A percentile compares a stretch with the other conserved stretches of the same genome.
These are phyloP conservation scores for Drosophila falleni DNA, from an alignment of 2,888 invertebrate species.

Conservation along the genomic window DNA sequence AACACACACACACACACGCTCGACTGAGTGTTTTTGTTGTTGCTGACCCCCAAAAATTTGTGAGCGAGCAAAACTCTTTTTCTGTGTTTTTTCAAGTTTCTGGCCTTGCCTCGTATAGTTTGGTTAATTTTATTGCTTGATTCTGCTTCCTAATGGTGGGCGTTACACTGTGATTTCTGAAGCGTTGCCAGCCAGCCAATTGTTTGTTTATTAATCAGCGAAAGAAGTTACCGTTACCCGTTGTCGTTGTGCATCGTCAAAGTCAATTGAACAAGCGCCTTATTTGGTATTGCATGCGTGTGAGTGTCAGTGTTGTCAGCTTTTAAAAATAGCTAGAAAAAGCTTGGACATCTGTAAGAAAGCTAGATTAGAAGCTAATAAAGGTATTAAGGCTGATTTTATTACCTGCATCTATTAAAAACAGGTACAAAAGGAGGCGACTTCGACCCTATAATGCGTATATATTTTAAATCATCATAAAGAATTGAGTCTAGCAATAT, in stretches of 20 bases:
- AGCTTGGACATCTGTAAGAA: too few relatives aligned
- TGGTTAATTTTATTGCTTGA: slow-evolving; percentile 30
- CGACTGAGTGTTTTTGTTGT: slow-evolving; percentile 16
- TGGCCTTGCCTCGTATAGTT: slow-evolving; percentile 45
- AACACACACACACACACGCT: slow-evolving; percentile 31
- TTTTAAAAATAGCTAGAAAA: too few relatives aligned
- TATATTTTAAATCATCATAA: too few relatives aligned
- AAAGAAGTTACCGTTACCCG: slow-evolving; percentile 40
- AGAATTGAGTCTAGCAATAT: too few relatives aligned
- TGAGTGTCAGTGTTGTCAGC: neutral
- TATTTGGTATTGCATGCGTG: slow-evolving; percentile 41
- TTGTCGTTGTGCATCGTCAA: slow-evolving; percentile 50
- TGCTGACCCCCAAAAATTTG: slow-evolving; percentile 55
- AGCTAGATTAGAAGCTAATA: too few relatives aligned
- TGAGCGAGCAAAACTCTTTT: slow-evolving; percentile 49
- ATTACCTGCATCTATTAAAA: too few relatives aligned
- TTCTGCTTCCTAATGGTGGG: slow-evolving; percentile 72
- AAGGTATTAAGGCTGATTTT: too few relatives aligned
- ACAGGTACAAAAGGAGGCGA: too few relatives aligned
- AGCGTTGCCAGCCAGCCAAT: slow-evolving; percentile 57
- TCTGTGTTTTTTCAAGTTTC: slow-evolving; percentile 19
- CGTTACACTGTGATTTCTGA: slow-evolving; percentile 68
- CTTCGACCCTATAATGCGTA: too few relatives aligned
- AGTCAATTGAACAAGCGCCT: slow-evolving; percentile 49
- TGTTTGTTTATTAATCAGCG: slow-evolving; percentile 70